Conservation (phyloP, 1,140 invertebrate species). For the Aphidius ervi region DNA sequence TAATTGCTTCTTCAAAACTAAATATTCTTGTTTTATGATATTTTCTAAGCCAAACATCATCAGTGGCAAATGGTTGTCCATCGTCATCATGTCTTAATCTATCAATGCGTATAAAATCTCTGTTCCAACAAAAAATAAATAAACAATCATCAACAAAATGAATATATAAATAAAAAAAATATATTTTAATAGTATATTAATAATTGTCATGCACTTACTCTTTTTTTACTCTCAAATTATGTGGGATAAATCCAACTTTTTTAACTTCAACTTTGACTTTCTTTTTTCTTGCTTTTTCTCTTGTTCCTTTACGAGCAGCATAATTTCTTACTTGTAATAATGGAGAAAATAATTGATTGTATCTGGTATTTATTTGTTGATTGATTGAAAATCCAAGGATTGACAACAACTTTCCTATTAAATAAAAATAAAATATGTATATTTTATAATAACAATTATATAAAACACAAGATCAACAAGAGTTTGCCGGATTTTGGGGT, state of each 20-base stretch:
- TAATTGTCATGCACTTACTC: slow-evolving; percentile 26
- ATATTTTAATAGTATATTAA: not conserved
- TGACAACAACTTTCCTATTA: not conserved
- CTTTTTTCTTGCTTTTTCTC: slow-evolving; percentile 65
- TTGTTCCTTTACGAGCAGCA: slow-evolving; percentile 73
- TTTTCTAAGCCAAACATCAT: slow-evolving; percentile 64
- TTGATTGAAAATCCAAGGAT: not conserved
- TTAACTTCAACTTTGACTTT: slow-evolving; percentile 68
- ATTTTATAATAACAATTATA: too few relatives aligned
- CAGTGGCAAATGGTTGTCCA: slow-evolving; percentile 45
- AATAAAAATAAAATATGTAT: too few relatives aligned
- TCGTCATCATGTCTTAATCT: slow-evolving; percentile 53
- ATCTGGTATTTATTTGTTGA: slow-evolving; percentile 9
- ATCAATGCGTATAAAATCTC: slow-evolving; percentile 15
- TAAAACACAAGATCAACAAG: too few relatives aligned
- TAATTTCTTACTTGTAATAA: slow-evolving; percentile 50
- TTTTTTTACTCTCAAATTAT: slow-evolving; percentile 56
- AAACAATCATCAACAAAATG: slow-evolving; percentile 14
- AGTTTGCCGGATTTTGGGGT: too few relatives aligned
- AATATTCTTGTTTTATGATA: slow-evolving; percentile 63
- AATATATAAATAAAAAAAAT: slow-evolving; percentile 17
- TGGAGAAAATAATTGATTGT: slow-evolving; percentile 14
- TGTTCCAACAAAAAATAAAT: slow-evolving; percentile 15
- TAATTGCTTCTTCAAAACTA: slow-evolving; percentile 67
- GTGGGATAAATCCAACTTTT: slow-evolving; percentile 64